Base-by-base conservation (phyloP, 2,797 vertebrate species). In the Microchirus variegatus region DNA sequence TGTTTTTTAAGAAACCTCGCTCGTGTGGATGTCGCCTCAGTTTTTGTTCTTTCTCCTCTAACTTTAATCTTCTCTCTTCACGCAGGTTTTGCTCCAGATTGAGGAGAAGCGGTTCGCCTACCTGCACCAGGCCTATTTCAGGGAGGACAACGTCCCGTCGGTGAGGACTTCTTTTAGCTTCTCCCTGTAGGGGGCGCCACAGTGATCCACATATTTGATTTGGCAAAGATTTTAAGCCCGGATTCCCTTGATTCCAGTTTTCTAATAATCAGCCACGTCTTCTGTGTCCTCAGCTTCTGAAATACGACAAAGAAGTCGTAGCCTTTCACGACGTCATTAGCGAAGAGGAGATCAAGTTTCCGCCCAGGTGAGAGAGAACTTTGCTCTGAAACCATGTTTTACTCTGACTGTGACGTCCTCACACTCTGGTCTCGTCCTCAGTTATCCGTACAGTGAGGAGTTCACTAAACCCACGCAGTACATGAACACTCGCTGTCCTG, bases 371-470 rank as follows among this genome's bases (percentile, higher is more conserved):
- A 70, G 22, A 22, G 22, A 22, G 50, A 58, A 22, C 11, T 26
- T 1, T 5, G 42, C 53, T 16, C 3, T 15, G 10, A 8, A 6
- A 1, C 6, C 44, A 3, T 41, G 36, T 10, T 16, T 11, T 50
- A 15, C 14, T n/a, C 10, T 10, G 13, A 42, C 41, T 42, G 4
- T 12, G 2, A 40, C 9, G 44, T 8, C 8, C 10, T 35, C n/a
- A 14, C 46, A 18, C 15, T 53, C 1, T 59, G 1, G 0, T 59
- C 15, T 69, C 54, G 1, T 14, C 48, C 60, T 43, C 83, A 95
- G 94, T 81, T 95, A 95, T 81, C 94, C 94, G 9, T 95, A 94
- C 90, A 95, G 93, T 72, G 94, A 95, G 78, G 90, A 94, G 50
- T 85, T 87, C 87, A 82, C 82, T 76, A 89, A 94, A 76, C 93